These are phyloP conservation scores for Liolophura sinensis DNA, from an alignment of 1,140 invertebrate genomes.

Conservation along the genomic window DNA sequence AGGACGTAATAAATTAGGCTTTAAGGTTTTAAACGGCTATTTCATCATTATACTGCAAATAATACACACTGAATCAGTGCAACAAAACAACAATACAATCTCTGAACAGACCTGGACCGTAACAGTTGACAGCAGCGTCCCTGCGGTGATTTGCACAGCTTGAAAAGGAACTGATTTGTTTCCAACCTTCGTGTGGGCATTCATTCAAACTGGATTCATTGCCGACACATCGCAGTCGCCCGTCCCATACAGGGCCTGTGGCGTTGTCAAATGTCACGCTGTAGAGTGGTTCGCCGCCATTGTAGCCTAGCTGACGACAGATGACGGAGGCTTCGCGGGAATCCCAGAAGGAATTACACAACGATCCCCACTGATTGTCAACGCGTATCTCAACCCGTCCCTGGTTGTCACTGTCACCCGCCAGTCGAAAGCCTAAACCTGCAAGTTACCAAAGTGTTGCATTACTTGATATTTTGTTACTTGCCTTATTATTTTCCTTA, in stretches of 20 bases:
- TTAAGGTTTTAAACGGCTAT: no score
- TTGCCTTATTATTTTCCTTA: neutral
- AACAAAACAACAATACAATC: no score
- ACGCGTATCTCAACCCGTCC: constrained; percentile 23
- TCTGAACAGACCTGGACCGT: no score
- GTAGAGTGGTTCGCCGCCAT: constrained; percentile 8
- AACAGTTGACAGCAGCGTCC: no score
- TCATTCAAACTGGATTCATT: constrained; percentile 30
- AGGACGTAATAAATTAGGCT: no score
- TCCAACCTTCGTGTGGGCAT: constrained; percentile 35
- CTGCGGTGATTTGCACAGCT: neutral
- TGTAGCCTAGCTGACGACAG: constrained; percentile 28
- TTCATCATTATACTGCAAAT: no score
- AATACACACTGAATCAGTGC: no score
- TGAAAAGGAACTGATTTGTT: constrained; percentile 5
- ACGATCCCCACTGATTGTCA: constrained; percentile 20
- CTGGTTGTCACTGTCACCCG: constrained; percentile 16
- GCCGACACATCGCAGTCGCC: constrained; percentile 30
- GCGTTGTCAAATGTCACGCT: constrained; percentile 6
- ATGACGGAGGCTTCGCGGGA: constrained; percentile 31
- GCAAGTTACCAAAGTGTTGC: constrained; percentile 12
- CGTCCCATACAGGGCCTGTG: constrained; percentile 30
- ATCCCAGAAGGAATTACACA: constrained; percentile 30
- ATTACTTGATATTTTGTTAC: constrained; percentile 1
- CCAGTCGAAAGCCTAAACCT: constrained; percentile 27